These are phyloP conservation scores for Apoda limacodes DNA, from an alignment of 2,888 invertebrate genomes.

Conservation along the genomic window DNA sequence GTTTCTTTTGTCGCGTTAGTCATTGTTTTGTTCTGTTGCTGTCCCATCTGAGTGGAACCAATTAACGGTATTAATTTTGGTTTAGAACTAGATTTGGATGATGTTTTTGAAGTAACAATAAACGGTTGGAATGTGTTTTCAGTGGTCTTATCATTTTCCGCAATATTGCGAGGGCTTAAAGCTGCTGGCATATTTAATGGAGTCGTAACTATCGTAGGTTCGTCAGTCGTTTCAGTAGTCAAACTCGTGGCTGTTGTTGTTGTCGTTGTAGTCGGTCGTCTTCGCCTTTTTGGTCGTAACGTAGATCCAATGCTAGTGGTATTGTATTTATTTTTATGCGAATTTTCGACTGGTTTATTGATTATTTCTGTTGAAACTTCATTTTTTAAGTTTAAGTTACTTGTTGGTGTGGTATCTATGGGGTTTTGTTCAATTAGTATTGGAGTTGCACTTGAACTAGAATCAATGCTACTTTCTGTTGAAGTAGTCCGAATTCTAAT, in stretches of 20 bases:
- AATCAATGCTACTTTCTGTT: conserved; percentile 36
- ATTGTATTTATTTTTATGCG: conserved; percentile 35
- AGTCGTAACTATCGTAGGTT: background rate
- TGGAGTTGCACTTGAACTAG: conserved; percentile 25
- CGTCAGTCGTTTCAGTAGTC: conserved; percentile 21
- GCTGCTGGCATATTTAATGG: background rate
- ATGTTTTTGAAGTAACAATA: conserved; percentile 55
- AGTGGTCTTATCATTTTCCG: conserved; percentile 24
- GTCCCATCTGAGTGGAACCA: conserved; percentile 27
- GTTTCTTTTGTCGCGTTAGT: conserved; percentile 31
- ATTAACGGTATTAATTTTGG: conserved; percentile 17
- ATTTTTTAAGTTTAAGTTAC: conserved; percentile 30
- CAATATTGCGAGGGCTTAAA: too few relatives aligned
- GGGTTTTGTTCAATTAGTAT: conserved; percentile 23
- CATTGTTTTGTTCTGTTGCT: conserved; percentile 23
- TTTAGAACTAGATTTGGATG: conserved; percentile 48
- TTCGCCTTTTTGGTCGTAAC: conserved; percentile 42
- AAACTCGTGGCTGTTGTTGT: conserved; percentile 32
- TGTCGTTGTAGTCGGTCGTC: conserved; percentile 58
- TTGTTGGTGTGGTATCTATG: conserved; percentile 40
- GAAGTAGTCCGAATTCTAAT: conserved; percentile 57
- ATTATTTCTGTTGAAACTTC: conserved; percentile 34
- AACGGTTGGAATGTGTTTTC: conserved; percentile 35
- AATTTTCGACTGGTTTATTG: conserved; percentile 38
- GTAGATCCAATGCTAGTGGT: conserved; percentile 33